phyloP scores from a whole-genome alignment of 2,888 invertebrate species.

The Caenorhabditis virilis region DNA sequence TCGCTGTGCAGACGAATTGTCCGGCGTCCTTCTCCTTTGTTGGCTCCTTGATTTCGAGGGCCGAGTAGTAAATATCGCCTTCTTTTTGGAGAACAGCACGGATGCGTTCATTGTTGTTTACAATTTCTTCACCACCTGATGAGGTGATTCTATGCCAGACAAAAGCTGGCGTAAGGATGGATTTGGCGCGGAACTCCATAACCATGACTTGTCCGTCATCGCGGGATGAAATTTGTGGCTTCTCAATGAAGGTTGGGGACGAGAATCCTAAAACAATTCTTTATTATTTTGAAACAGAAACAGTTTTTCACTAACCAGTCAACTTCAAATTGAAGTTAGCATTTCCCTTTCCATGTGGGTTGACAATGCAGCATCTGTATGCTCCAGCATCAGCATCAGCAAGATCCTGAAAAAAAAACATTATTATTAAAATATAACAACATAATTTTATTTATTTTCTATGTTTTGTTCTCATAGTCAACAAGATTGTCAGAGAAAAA shows the following conservation, averaged over 20 bases:
- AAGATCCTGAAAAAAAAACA: conserved; percentile 59
- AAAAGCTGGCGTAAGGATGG: conserved; percentile 91
- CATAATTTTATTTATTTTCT: no score
- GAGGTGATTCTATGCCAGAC: conserved; percentile 83
- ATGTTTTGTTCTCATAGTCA: conserved; percentile 12
- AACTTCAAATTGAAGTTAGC: conserved; percentile 69
- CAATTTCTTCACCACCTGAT: conserved; percentile 81
- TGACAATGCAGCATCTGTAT: conserved; percentile 69
- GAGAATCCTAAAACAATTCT: conserved; percentile 60
- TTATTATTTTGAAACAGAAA: not conserved
- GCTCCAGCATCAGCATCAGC: conserved; percentile 69
- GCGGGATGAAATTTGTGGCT: conserved; percentile 98
- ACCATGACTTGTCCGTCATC: conserved; percentile 94
- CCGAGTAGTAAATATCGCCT: conserved; percentile 64
- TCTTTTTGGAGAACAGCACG: conserved; percentile 63
- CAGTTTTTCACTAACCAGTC: conserved; percentile 51
- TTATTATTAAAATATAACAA: conserved; percentile 1
- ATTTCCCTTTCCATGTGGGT: conserved; percentile 69
- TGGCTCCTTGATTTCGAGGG: conserved; percentile 77
- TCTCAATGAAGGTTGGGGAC: conserved; percentile 89
- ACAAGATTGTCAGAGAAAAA: not conserved
- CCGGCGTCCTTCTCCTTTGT: conserved; percentile 77
- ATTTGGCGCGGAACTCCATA: conserved; percentile 88
- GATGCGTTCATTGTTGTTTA: conserved; percentile 68
- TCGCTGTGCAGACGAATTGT: conserved; percentile 69